phyloP scores from a whole-genome alignment of 1,140 invertebrate genomes.

The Bombus confusus region DNA sequence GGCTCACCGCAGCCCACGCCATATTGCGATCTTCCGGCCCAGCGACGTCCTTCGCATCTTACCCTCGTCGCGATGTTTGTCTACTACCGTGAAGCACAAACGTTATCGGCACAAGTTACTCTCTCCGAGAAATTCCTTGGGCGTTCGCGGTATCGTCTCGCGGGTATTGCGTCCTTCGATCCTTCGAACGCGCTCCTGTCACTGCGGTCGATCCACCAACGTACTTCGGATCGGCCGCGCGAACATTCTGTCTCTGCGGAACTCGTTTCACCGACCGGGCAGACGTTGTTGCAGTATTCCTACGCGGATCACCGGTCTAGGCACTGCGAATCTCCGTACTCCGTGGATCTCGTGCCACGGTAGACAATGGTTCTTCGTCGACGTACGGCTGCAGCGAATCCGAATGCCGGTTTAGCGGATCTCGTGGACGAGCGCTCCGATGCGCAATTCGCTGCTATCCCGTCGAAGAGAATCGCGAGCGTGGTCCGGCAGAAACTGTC shows the following conservation, averaged over 20 bases:
- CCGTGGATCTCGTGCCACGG: not conserved
- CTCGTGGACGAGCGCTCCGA: too few relatives aligned
- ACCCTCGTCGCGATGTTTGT: not conserved
- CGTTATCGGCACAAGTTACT: not conserved
- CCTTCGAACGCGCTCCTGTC: not conserved
- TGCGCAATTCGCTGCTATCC: too few relatives aligned
- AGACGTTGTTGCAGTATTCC: not conserved
- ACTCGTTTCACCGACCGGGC: fast-evolving
- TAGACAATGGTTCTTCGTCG: not conserved
- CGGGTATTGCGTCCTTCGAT: not conserved
- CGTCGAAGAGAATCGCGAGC: not conserved
- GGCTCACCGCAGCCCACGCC: constrained; percentile 7
- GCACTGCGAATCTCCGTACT: not conserved
- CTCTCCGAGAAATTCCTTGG: not conserved
- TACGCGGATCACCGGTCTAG: not conserved
- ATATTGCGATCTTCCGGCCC: constrained; percentile 2
- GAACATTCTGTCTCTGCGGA: not conserved
- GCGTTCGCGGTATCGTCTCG: not conserved
- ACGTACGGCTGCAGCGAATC: not conserved
- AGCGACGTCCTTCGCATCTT: not conserved
- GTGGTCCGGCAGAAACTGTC: not conserved
- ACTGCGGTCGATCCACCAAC: not conserved
- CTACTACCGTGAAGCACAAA: not conserved
- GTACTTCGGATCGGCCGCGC: too few relatives aligned
- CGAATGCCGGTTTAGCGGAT: too few relatives aligned